These are phyloP conservation scores for Pseudomyrmex gracilis DNA, from an alignment of 1,140 invertebrate genomes.

Conservation along the genomic window DNA sequence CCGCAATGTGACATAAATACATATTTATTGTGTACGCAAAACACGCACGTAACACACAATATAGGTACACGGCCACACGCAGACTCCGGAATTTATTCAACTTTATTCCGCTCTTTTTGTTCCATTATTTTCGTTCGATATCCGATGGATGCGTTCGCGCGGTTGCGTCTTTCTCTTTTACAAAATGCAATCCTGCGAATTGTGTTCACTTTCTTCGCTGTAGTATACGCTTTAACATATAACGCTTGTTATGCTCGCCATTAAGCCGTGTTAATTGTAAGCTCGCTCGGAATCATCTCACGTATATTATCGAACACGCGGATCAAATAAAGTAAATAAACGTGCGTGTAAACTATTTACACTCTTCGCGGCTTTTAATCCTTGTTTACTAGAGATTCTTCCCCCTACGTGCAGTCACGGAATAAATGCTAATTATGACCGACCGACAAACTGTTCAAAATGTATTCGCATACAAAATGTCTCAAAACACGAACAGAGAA, in stretches of 20 bases:
- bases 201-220: neutral
- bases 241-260: neutral
- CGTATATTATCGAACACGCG: neutral
- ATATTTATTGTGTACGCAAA: conserved; percentile 63
- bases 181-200: neutral
- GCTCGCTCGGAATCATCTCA: conserved; percentile 6
- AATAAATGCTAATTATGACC: neutral
- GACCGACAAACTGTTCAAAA: neutral
- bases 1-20: conserved; percentile 50
- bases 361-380: neutral
- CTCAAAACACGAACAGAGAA: neutral
- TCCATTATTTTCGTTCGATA: conserved; percentile 20
- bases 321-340: neutral
- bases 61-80: neutral
- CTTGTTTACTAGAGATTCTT: neutral
- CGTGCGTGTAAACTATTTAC: neutral
- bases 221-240: neutral
- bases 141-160: neutral
- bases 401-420: too few species aligned
- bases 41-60: conserved; percentile 16
- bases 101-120: conserved; percentile 19
- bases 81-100: conserved; percentile 51
- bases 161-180: neutral
- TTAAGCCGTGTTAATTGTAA: conserved; percentile 21
- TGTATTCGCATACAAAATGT: neutral